Evolutionary conservation across 2,888 invertebrate genomes (phyloP), one percentile per base, ranked within the genome.

Genomic region (Amiota mariae): DNA sequence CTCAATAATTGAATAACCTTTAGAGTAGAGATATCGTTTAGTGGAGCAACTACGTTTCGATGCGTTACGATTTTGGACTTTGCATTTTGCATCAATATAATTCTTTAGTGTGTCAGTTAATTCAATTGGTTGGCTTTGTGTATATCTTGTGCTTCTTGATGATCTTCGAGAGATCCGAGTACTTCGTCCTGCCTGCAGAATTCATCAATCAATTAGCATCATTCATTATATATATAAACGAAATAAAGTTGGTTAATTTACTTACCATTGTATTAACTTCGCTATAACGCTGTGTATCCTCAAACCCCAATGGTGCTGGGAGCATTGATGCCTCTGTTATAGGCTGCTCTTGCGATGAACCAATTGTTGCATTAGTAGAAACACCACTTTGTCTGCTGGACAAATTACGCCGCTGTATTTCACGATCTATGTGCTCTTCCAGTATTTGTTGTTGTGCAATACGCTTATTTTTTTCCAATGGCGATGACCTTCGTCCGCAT

Each of bases 381-480:
- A n/a, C n/a, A 36, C 36, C 6, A 6, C 36, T 36, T 36, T 36
- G 36, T 36, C 36, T 36, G 8, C 36, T 20, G 18, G 15, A 8
- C 46, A 83, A 46, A 67, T 83, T 80, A 6, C 87, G 78, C 6
- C 78, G 77, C 24, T 76, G 10, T 46, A 84, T 73, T 71, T 87
- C 86, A 15, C 54, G 54, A 68, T 81, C 75, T 47, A 88, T 83
- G 47, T 74, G 70, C 36, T 82, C 71, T 15, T 86, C 85, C 8
- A 87, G 70, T 1, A 73, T 56, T n/a, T 81, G 79, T n/a, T 81
- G 74, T 46, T 80, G 73, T 4, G 72, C 49, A 8, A 63, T 70
- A 8, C 70, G 36, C 15, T 76, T 54, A 36, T 36, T 36, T 36
- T 6, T 36, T 8, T n/a, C 12, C 1, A 9, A 63, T 1, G 46